Evolutionary conservation across 2,113 vertebrate species (phyloP).

Genomic region (Lepisosteus osseus): DNA sequence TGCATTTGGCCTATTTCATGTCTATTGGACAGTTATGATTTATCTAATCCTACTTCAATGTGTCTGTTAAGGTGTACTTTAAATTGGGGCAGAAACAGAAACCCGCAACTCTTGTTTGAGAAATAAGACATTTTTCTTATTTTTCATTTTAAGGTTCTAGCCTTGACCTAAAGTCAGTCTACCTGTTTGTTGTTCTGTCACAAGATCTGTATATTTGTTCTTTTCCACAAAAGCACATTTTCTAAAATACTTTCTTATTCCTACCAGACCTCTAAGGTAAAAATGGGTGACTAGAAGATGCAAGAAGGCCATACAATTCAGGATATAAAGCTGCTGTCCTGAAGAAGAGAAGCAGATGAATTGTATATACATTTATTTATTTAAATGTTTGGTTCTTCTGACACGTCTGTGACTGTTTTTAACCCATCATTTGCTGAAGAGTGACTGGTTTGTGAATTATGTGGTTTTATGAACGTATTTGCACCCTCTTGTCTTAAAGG

Average conservation of each 20-base stretch:
- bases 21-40: too few species aligned
- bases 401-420: constrained; percentile 53
- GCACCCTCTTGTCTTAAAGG: constrained; percentile 35
- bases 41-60: too few species aligned
- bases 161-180: too few species aligned
- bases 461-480: not conserved
- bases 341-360: constrained; percentile 41
- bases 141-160: too few species aligned
- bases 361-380: constrained; percentile 75
- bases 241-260: constrained; percentile 13
- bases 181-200: too few species aligned
- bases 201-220: not conserved
- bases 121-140: too few species aligned
- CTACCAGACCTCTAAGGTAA: constrained; percentile 94
- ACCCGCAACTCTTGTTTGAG: too few species aligned
- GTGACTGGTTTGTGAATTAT: constrained; percentile 27
- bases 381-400: constrained; percentile 62
- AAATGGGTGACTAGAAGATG: constrained; percentile 88
- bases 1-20: too few species aligned
- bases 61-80: too few species aligned
- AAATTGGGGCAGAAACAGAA: too few species aligned
- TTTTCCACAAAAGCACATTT: too few species aligned
- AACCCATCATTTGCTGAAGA: constrained; percentile 54
- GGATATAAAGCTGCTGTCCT: constrained; percentile 38
- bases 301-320: constrained; percentile 28